Base-by-base conservation (phyloP, 2,888 invertebrate genomes). In the Drosophila aldrichi region DNA sequence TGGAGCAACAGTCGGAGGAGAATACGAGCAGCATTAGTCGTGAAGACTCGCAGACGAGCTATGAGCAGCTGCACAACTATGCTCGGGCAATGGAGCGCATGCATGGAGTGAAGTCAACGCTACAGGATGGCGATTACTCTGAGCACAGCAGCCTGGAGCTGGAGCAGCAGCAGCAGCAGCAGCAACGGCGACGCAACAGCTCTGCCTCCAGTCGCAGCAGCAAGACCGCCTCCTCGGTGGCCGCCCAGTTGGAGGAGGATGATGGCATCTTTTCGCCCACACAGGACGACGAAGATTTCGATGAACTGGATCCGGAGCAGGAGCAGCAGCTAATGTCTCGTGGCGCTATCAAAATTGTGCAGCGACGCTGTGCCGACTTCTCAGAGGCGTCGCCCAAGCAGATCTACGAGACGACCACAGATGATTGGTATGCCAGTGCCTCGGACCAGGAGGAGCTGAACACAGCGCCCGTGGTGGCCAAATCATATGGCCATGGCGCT, bases 341-440 rank as follows among this genome's bases (percentile, higher is more conserved):
- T 22, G 80, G 83, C n/a, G 83, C 77, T 40, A 82, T 90, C 18
- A 89, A 79, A 56, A 87, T 85, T 56, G 85, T 90, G 2, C 77
- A 88, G 36, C 85, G 85, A 0, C 81, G 90, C 14, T 83, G 89
- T 22, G 88, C 87, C 9, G 92, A 92, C 18, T 92, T 92, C 62
- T 91, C 92, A 0, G 92, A 92, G 72, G 91, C 87, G 8, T 91
- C 92, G 6, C 91, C 92, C 3, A 92, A 91, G 48, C 91, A 92
- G 59, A 90, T 92, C 18, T 93, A 92, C 65, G 93, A 93, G 68
- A 91, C 91, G 6, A 92, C 92, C 9, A 92, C 92, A 3, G 96
- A 96, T 82, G 96, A 96, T 91, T 96, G 96, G 96, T 97, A 97
- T 92, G 95, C 96, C 16, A 96, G 96, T 88, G 95, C 95, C 20